These are phyloP conservation scores for Drosophila yakuba DNA, from an alignment of 1,140 invertebrate species.

Conservation along the genomic window DNA sequence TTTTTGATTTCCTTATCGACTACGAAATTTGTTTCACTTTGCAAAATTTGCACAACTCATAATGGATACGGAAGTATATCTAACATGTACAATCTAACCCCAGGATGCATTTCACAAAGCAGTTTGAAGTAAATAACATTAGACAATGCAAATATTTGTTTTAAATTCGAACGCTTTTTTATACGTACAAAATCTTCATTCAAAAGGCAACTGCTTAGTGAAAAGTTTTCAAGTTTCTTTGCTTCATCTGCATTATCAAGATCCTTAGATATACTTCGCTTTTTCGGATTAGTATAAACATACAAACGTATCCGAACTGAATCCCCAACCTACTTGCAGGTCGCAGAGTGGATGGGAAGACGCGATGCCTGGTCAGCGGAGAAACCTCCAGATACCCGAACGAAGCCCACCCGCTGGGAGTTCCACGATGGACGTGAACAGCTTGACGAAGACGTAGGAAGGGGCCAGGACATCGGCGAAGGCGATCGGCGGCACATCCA, in stretches of 20 bases:
- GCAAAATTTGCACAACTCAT: conserved; percentile 41
- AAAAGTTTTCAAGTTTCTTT: neutral
- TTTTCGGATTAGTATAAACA: neutral
- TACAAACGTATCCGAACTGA: neutral
- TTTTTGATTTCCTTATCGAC: conserved; percentile 65
- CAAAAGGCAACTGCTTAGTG: conserved; percentile 14
- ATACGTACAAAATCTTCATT: neutral
- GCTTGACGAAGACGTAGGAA: conserved; percentile 80
- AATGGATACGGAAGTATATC: conserved; percentile 29
- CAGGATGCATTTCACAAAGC: conserved; percentile 7
- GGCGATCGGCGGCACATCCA: conserved; percentile 48
- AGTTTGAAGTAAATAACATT: conserved; percentile 1
- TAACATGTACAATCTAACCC: conserved; percentile 9
- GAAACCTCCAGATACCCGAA: conserved; percentile 87
- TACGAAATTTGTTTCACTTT: conserved; percentile 24
- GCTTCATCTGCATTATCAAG: conserved; percentile 2
- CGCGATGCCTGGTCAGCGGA: conserved; percentile 92
- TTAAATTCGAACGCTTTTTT: too few species aligned
- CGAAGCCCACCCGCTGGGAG: conserved; percentile 89
- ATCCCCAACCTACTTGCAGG: conserved; percentile 49
- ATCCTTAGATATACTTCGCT: neutral
- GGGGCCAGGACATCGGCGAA: conserved; percentile 33
- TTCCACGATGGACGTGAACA: conserved; percentile 87
- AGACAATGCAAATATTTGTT: too few species aligned
- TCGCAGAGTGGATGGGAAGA: conserved; percentile 88